phyloP scores from a whole-genome alignment of 2,888 invertebrate species.

The Tuberolachnus salignus region DNA sequence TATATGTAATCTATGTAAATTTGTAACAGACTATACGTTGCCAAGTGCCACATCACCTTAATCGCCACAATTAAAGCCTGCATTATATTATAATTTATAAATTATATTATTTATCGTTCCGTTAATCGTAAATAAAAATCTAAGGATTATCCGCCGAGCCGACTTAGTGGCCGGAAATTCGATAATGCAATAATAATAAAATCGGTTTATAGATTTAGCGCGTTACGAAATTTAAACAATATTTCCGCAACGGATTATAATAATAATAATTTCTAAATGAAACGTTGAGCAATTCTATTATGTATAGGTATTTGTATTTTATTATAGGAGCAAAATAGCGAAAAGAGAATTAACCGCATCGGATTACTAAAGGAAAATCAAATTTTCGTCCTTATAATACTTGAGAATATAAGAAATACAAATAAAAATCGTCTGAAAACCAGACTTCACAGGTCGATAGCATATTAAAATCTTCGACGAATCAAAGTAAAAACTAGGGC shows the following conservation, averaged over 20 bases:
- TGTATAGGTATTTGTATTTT: too few relatives aligned
- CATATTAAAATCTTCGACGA: too few relatives aligned
- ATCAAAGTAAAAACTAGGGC: too few relatives aligned
- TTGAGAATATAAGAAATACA: too few relatives aligned
- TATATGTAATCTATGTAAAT: neutral
- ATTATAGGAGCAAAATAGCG: too few relatives aligned
- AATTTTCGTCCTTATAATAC: too few relatives aligned
- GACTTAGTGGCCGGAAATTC: too few relatives aligned
- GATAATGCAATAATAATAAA: neutral
- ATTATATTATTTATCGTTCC: neutral
- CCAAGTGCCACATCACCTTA: constrained; percentile 15
- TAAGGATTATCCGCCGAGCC: neutral
- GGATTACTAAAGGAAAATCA: too few relatives aligned
- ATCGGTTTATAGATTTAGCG: neutral
- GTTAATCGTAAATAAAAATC: neutral
- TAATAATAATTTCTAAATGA: neutral
- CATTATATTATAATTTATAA: neutral
- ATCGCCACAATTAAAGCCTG: neutral
- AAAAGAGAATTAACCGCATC: too few relatives aligned
- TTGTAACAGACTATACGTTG: neutral
- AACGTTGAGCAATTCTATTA: neutral
- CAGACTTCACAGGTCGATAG: too few relatives aligned
- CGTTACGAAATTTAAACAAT: neutral
- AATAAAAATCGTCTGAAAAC: too few relatives aligned
- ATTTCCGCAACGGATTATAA: neutral